Conservation (phyloP, 1,140 invertebrate genomes). For the Ericerus pela region DNA sequence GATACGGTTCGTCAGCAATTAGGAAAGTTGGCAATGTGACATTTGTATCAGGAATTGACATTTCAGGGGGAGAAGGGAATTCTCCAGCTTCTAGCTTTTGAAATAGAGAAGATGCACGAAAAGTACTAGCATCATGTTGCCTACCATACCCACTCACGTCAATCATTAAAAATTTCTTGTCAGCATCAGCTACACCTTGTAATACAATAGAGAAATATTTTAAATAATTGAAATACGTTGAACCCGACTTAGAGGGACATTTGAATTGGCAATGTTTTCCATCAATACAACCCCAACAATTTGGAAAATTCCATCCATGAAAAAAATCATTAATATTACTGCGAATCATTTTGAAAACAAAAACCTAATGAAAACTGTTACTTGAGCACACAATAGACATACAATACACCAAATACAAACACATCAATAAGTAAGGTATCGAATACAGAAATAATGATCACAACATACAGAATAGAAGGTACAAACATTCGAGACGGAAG, state of each 20-base stretch:
- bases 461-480: too few species aligned
- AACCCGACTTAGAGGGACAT: slow-evolving; percentile 30
- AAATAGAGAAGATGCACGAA: slow-evolving; percentile 16
- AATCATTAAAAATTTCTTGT: slow-evolving; percentile 27
- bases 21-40: slow-evolving; percentile 21
- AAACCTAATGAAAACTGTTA: too few species aligned
- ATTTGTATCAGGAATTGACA: slow-evolving; percentile 19
- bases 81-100: slow-evolving; percentile 13
- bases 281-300: slow-evolving; percentile 33
- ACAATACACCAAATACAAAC: too few species aligned
- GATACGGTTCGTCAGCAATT: slow-evolving; percentile 27
- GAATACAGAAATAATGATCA: too few species aligned
- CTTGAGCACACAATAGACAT: too few species aligned
- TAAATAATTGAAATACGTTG: slow-evolving; percentile 35
- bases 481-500: too few species aligned
- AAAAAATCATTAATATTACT: too few species aligned
- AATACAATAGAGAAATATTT: slow-evolving; percentile 23
- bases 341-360: too few species aligned
- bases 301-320: slow-evolving; percentile 31
- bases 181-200: too few species aligned
- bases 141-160: slow-evolving; percentile 27
- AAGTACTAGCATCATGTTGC: slow-evolving; percentile 29
- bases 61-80: slow-evolving; percentile 19
- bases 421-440: too few species aligned
- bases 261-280: slow-evolving; percentile 36